Percentiles rank a stretch among this genome's conserved stretches.
phyloP scores from a whole-genome alignment of 2,888 invertebrate genomes.

The Monochamus alternatus region DNA sequence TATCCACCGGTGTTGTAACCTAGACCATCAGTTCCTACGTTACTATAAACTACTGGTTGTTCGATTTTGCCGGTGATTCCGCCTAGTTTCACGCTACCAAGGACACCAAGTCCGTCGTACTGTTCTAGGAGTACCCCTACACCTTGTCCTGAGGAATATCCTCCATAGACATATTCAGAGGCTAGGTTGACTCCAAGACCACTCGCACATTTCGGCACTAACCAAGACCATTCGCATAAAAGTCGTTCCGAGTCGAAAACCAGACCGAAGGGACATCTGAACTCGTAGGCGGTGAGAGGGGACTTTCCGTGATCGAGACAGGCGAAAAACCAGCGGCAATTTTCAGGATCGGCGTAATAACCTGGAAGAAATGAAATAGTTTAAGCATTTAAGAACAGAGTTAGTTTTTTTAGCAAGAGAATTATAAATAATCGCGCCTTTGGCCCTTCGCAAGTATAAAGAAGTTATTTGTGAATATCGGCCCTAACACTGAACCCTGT shows the following conservation, averaged over 20 bases:
- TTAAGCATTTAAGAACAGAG: neutral
- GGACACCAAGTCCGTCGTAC: conserved; percentile 66
- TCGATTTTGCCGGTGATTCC: conserved; percentile 62
- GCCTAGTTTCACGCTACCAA: conserved; percentile 62
- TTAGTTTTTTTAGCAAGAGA: too few species aligned
- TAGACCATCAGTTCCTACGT: conserved; percentile 53
- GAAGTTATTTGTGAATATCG: too few species aligned
- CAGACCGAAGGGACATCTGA: conserved; percentile 86
- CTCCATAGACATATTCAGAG: conserved; percentile 73
- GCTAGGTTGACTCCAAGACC: conserved; percentile 58
- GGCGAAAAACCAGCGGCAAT: conserved; percentile 89
- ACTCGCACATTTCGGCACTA: conserved; percentile 73
- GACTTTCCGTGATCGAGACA: conserved; percentile 82
- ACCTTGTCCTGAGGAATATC: conserved; percentile 65
- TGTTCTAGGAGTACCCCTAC: conserved; percentile 64
- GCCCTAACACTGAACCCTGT: too few species aligned
- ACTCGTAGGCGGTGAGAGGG: conserved; percentile 82
- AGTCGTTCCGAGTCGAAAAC: conserved; percentile 82
- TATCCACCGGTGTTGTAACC: conserved; percentile 37
- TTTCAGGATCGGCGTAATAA: conserved; percentile 86
- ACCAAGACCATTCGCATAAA: conserved; percentile 87
- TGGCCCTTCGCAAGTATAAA: too few species aligned
- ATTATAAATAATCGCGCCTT: too few species aligned
- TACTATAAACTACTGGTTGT: conserved; percentile 62
- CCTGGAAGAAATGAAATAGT: conserved; percentile 69